Evolutionary conservation across 1,140 invertebrate species (phyloP), one percentile per base, ranked within the genome.

Genomic region (Listronotus oregonensis): DNA sequence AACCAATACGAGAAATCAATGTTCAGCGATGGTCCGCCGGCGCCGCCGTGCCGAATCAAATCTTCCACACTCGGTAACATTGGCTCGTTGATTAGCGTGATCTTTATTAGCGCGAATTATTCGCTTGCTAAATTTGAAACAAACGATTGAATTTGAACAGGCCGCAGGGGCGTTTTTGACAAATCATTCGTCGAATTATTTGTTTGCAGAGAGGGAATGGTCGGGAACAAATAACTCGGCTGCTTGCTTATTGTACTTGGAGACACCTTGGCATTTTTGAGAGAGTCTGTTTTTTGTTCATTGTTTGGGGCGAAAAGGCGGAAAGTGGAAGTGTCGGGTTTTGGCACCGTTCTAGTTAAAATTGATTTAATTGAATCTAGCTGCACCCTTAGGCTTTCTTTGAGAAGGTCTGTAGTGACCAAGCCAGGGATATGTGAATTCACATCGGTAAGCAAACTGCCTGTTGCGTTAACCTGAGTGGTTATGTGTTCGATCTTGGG

Each of bases 1-100:
- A 46, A 46, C 43, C 43, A 46, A 46, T 46, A 46, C 10, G 11
- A 17, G 6, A 46, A 46, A 17, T 46, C 43, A 46, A 46, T 46
- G 15, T 46, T 46, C 15, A 46, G 15, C 10, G 43, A 46, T 46
- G 10, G 43, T 46, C 43, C 43, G 15, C 43, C 43, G 43, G 37
- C 37, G 37, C 37, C 37, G 37, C 37, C 37, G 37, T 39, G 37
- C 37, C 37, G 37, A 39, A 39, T 39, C 37, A 39, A 39, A 39
- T 39, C 37, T 39, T 39, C 37, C 37, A 39, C 37, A 39, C 37
- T 39, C 37, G 37, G 37, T 39, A 39, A 39, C 37, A 39, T 39
- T 39, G 37, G 37, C 37, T 39, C 37, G 37, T 39, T 39, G 37
- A 39, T 39, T 39, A 39, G 37, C 37, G 37, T 39, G 37, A 39